Conservation (phyloP, 1,140 invertebrate species). For the Papilio xuthus region DNA sequence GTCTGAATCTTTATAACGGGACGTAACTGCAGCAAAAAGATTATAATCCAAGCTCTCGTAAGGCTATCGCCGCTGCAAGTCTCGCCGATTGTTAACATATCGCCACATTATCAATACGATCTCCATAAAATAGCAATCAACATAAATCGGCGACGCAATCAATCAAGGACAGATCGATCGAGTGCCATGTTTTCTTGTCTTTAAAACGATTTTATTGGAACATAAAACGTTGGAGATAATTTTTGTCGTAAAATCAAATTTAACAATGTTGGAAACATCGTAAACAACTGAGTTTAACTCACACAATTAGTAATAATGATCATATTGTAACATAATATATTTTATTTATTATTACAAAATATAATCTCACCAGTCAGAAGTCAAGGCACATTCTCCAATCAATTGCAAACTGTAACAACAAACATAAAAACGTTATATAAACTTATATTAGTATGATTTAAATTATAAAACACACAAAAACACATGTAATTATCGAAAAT, state of each 20-base stretch:
- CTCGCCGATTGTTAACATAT: background rate
- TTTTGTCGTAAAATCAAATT: background rate
- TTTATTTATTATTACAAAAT: background rate
- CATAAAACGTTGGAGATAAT: background rate
- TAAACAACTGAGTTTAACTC: background rate
- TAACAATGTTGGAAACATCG: too few species aligned
- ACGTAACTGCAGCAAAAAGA: background rate
- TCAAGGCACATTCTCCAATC: slow-evolving; percentile 42
- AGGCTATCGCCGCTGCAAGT: background rate
- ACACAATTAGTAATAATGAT: background rate
- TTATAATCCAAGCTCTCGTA: background rate
- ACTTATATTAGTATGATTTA: background rate
- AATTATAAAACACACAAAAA: background rate
- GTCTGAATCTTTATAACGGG: too few species aligned
- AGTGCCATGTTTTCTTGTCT: background rate
- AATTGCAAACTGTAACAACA: slow-evolving; percentile 53
- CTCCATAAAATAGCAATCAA: slow-evolving; percentile 11
- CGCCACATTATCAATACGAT: background rate
- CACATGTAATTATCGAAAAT: too few species aligned
- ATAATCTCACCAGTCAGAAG: slow-evolving; percentile 47
- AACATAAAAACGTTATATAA: background rate
- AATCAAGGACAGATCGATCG: background rate
- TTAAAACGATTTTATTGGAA: background rate
- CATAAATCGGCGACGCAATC: background rate
- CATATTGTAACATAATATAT: background rate